Conservation (phyloP, 1,140 invertebrate genomes). For the Sweltsa coloradensis region DNA sequence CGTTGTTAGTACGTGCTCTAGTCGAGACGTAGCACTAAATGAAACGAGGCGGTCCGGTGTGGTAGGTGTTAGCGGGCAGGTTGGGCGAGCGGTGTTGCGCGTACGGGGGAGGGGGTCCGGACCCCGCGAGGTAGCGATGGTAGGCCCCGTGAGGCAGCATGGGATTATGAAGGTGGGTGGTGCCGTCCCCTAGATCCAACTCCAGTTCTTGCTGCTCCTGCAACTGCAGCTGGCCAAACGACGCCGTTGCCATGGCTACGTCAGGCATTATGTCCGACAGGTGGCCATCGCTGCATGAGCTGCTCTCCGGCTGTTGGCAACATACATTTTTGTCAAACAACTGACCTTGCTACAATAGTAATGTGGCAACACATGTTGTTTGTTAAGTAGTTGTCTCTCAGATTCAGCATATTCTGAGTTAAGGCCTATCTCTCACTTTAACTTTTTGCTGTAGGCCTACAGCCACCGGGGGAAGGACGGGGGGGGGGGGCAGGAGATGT, state of each 20-base stretch:
- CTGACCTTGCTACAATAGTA: too few species aligned
- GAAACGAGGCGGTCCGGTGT: conserved; percentile 11
- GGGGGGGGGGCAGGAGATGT: too few species aligned
- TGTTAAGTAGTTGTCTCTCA: too few species aligned
- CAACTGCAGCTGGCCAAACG: conserved; percentile 53
- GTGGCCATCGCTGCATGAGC: conserved; percentile 50
- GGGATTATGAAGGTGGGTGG: conserved; percentile 33
- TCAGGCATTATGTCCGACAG: conserved; percentile 76
- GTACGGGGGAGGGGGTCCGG: conserved; percentile 9
- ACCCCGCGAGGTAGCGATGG: conserved; percentile 9
- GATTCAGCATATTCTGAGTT: too few species aligned
- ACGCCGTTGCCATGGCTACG: conserved; percentile 75
- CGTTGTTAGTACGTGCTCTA: too few species aligned
- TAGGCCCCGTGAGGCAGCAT: not conserved
- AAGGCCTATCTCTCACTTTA: too few species aligned
- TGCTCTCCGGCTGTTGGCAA: conserved; percentile 37
- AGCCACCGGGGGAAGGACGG: too few species aligned
- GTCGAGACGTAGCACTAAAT: conserved; percentile 7
- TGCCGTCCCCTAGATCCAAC: conserved; percentile 65
- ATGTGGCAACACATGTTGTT: too few species aligned
- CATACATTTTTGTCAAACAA: conserved; percentile 17
- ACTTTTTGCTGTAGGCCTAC: too few species aligned
- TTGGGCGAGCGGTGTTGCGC: not conserved
- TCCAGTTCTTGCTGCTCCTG: conserved; percentile 49
- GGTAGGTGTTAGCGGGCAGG: conserved; percentile 4